Conservation (phyloP, 2,888 invertebrate genomes). For the Boloria euphrosyne region DNA sequence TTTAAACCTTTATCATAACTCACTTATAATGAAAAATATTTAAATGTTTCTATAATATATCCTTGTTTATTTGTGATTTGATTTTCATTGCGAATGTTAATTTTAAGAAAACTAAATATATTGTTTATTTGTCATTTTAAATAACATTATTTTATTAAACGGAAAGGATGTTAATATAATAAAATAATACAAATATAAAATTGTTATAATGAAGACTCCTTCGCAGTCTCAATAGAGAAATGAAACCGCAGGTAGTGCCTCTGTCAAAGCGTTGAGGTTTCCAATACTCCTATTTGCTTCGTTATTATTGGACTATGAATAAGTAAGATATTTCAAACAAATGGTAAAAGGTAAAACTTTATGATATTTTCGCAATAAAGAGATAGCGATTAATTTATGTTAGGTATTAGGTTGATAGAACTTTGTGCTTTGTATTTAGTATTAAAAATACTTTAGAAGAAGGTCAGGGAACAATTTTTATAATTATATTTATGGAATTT, state of each 20-base stretch:
- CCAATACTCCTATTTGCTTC: constrained; percentile 14
- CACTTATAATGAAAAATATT: neutral
- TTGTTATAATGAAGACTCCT: constrained; percentile 16
- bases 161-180: too few relatives aligned
- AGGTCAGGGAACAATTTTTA: too few relatives aligned
- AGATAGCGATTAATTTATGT: too few relatives aligned
- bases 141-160: too few relatives aligned
- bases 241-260: constrained; percentile 25
- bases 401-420: too few relatives aligned
- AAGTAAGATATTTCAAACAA: constrained; percentile 10
- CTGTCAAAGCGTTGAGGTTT: constrained; percentile 23
- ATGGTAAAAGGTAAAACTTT: constrained; percentile 1
- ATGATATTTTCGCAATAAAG: neutral
- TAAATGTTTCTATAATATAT: neutral
- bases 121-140: too few relatives aligned
- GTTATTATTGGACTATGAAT: neutral
- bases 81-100: too few relatives aligned
- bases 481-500: too few relatives aligned
- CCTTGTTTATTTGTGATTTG: too few relatives aligned
- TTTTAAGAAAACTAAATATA: neutral
- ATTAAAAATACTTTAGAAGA: too few relatives aligned
- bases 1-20: too few relatives aligned
- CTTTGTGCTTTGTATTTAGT: too few relatives aligned
- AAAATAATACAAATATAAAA: constrained; percentile 14
- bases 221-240: constrained; percentile 18